Evolutionary conservation across 2,113 vertebrate genomes (phyloP).

Genomic region (Laterallus jamaicensis): DNA sequence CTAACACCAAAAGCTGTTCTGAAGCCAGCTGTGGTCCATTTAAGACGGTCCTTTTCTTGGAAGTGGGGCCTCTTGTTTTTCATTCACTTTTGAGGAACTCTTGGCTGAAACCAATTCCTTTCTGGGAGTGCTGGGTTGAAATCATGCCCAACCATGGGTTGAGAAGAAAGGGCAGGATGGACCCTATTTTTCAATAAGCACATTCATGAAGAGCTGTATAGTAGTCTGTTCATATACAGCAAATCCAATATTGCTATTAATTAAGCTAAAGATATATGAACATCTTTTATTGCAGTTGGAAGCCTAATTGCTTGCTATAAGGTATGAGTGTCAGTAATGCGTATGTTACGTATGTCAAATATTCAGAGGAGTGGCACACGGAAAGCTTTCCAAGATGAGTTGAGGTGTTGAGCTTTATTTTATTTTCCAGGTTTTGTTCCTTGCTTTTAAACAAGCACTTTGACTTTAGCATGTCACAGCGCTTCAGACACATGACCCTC

Average conservation of each 20-base stretch:
- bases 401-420: neutral
- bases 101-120: neutral
- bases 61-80: neutral
- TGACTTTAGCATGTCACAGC: conserved; percentile 21
- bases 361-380: neutral
- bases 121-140: neutral
- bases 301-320: conserved; percentile 10
- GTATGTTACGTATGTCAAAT: neutral
- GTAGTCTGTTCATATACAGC: neutral
- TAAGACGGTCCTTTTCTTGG: neutral
- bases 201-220: neutral
- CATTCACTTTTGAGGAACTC: neutral
- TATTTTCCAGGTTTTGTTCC: neutral
- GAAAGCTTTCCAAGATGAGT: neutral
- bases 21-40: rapidly evolving
- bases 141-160: neutral
- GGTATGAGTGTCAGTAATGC: neutral
- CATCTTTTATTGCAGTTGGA: neutral
- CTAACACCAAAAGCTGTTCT: neutral
- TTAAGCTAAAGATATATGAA: neutral
- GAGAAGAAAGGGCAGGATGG: neutral
- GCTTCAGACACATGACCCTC: conserved; percentile 30
- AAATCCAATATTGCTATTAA: neutral
- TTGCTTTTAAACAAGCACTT: neutral
- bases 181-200: neutral